Base-by-base conservation (phyloP, 2,888 invertebrate genomes). In the Yponomeuta evonymella region DNA sequence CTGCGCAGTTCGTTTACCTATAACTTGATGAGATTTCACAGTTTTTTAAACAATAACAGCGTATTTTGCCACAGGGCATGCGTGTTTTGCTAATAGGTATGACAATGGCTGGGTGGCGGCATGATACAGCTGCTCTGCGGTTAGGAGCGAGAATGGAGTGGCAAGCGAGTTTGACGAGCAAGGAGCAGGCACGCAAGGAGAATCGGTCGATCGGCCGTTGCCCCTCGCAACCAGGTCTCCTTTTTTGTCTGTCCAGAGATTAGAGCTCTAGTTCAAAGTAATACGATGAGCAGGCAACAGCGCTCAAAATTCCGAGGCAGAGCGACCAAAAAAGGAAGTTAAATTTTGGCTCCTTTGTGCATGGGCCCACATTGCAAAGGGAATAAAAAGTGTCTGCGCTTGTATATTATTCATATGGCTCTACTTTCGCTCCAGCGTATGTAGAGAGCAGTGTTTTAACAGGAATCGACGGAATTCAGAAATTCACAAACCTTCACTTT, bases 121-220 rank as follows among this genome's bases (percentile, higher is more conserved):
- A 58, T 58, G 1, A 58, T 15, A 58, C 51, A 58, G 51, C 51
- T 58, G 51, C 15, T 15, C 51, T 12, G 51, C 51, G 51, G 43
- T 58, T 58, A 64, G 10, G 64, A 9, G 12, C 23, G 64, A 64
- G 64, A 23, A 8, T 33, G 36, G 9, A 33, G 67, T 67, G 33
- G 67, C 43, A 65, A 43, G 71, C 33, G 68, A 15, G 64, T 29
- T 23, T 69, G 71, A 69, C 65, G 71, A 71, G 67, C 58, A 70
- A 65, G 67, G 71, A 67, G 48, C 71, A 48, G 62, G 67, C 70
- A 71, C 67, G 43, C 79, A 80, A 83, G 82, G 83, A 67, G 67
- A 36, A 43, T 36, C 67, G 80, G 80, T 76, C 79, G 80, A 73
- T 75, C 83, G 88, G 88, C 77, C 88, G 78, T 85, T 88, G 88